phyloP scores from a whole-genome alignment of 2,888 invertebrate species.

The Cryptophagus acutangulus region DNA sequence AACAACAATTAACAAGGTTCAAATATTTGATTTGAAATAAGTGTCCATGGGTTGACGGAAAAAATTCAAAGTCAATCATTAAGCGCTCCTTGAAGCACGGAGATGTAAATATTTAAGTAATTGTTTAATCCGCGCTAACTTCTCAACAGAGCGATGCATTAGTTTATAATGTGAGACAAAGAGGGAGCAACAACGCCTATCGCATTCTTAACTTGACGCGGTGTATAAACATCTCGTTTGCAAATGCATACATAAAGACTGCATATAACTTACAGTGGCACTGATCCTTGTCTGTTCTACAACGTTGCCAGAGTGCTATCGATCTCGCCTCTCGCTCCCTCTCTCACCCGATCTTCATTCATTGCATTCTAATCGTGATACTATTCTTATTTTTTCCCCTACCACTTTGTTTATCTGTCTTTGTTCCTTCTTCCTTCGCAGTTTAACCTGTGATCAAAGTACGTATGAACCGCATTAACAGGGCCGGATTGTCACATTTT shows the following conservation, averaged over 20 bases:
- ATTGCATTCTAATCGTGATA: slow-evolving; percentile 20
- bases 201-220: slow-evolving; percentile 37
- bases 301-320: slow-evolving; percentile 31
- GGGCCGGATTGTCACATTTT: slow-evolving; percentile 9
- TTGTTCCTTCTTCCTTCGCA: slow-evolving; percentile 37
- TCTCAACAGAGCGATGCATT: slow-evolving; percentile 17
- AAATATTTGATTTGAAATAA: too few species aligned
- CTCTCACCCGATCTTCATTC: not conserved
- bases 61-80: slow-evolving; percentile 21
- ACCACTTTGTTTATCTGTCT: slow-evolving; percentile 32
- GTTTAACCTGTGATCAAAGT: slow-evolving; percentile 40
- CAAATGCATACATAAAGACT: slow-evolving; percentile 43
- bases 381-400: slow-evolving; percentile 34
- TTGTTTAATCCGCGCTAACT: slow-evolving; percentile 25
- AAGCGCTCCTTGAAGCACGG: slow-evolving; percentile 21
- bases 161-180: slow-evolving; percentile 20
- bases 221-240: slow-evolving; percentile 45
- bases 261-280: slow-evolving; percentile 44
- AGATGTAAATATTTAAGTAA: slow-evolving; percentile 27
- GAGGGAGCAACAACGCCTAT: slow-evolving; percentile 24
- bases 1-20: too few species aligned
- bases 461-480: slow-evolving; percentile 36
- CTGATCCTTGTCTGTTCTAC: slow-evolving; percentile 40
- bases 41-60: too few species aligned
- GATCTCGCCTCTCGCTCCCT: slow-evolving; percentile 11